Conservation (phyloP, 1,140 invertebrate species). For the Camponotus vicinus region DNA sequence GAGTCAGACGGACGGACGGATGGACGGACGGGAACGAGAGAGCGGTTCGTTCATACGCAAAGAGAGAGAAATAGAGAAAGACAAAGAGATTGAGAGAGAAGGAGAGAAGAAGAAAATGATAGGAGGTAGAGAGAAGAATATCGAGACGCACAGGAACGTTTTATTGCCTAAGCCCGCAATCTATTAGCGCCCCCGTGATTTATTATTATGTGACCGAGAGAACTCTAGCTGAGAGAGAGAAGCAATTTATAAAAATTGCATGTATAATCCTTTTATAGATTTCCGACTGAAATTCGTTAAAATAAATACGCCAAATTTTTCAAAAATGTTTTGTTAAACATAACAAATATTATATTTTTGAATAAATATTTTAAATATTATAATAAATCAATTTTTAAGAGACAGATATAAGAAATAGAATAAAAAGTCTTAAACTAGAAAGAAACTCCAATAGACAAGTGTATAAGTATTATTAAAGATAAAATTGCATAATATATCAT, state of each 20-base stretch:
- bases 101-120: background rate
- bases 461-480: too few relatives aligned
- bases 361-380: too few relatives aligned
- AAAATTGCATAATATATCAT: too few relatives aligned
- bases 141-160: constrained; percentile 48
- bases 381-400: too few relatives aligned
- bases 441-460: too few relatives aligned
- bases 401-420: too few relatives aligned
- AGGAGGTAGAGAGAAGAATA: constrained; percentile 20
- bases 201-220: constrained; percentile 19
- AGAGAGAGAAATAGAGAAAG: constrained; percentile 25
- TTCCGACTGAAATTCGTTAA: too few relatives aligned
- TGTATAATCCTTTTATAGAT: too few relatives aligned
- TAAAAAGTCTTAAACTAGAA: too few relatives aligned
- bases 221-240: background rate
- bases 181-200: constrained; percentile 32
- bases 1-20: constrained; percentile 33
- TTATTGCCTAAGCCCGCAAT: constrained; percentile 42
- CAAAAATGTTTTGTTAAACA: too few relatives aligned
- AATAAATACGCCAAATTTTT: too few relatives aligned
- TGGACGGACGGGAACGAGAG: background rate
- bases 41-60: background rate
- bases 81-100: background rate
- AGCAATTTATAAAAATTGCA: background rate
- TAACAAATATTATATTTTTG: too few relatives aligned